Base-by-base conservation (phyloP, 1,140 invertebrate species). In the Drosophila oshimai region DNA sequence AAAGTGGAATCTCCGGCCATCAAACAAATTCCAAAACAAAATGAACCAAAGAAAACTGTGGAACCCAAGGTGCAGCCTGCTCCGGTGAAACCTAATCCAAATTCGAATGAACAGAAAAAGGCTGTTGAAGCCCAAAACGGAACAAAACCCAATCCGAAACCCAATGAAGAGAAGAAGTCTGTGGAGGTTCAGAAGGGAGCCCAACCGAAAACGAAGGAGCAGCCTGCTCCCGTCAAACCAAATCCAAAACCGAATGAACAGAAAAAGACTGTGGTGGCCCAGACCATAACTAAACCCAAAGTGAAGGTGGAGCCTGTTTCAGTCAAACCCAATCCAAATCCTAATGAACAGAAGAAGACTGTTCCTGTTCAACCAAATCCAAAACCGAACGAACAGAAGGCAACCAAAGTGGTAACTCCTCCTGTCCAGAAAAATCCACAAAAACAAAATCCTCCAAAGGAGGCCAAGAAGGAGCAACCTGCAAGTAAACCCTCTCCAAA, bases 321-420 rank as follows among this genome's bases (percentile, higher is more conserved):
- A 3, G 13, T 22, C 47, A 62, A 67, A 42, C 57, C 37, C 34
- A 67, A 67, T 47, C 33, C 17, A 33, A 28, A 54, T 37, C 55
- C 54, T 1, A 49, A 6, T 22, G 13, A 41, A 13, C 15, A 45
- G 20, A 49, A 67, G 18, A 42, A 51, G 3, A 26, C 18, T 12
- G 1, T 28, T 0, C n/a, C 7, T n/a, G 9, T 9, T 7, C 26
- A 36, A 7, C 6, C 50, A 6, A 44, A 45, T 12, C 20, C 53
- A 0, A 36, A 45, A 3, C 5, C 31, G 6, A 58, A 22, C 4
- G 15, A 49, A 6, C 45, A n/a, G 22, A 39, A 28, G 18, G 18
- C 26, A 17, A 9, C 39, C 20, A 47, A 44, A 12, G 18, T 2
- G 10, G 20, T n/a, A 20, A 24, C 41, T 10, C 20, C 41, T 24